Percentiles rank a stretch among this genome's conserved stretches.
Conservation (phyloP, 2,888 invertebrate species). For the Papilio demoleus region DNA sequence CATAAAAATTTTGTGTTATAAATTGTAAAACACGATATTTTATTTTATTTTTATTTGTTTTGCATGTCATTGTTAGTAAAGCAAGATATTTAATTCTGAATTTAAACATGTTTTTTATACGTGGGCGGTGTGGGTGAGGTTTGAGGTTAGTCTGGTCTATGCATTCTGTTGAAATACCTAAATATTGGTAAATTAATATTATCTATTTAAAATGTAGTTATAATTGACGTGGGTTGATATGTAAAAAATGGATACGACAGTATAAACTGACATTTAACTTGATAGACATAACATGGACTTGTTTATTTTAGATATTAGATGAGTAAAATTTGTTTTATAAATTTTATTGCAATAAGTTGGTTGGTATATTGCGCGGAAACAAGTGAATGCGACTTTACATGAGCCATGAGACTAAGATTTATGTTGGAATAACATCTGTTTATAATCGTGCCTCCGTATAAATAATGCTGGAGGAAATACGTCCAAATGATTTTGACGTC, state of each 20-base stretch:
- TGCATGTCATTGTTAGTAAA: background rate
- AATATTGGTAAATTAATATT: conserved; percentile 22
- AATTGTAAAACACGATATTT: background rate
- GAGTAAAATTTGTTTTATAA: background rate
- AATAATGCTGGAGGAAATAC: conserved; percentile 70
- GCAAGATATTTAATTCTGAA: background rate
- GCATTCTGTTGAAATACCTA: conserved; percentile 18
- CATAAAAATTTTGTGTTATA: background rate
- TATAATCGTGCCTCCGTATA: conserved; percentile 67
- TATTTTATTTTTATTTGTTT: too few relatives aligned
- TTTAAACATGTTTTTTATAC: conserved; percentile 18
- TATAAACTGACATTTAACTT: background rate
- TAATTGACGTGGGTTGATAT: conserved; percentile 26
- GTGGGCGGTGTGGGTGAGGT: conserved; percentile 32
- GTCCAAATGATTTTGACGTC: conserved; percentile 68
- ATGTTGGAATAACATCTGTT: conserved; percentile 74
- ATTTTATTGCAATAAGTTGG: conserved; percentile 1
- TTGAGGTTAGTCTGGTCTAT: conserved; percentile 3
- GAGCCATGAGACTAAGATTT: conserved; percentile 67
- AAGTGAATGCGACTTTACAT: conserved; percentile 45
- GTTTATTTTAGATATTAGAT: too few relatives aligned
- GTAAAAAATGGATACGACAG: conserved; percentile 8
- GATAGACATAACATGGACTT: too few relatives aligned
- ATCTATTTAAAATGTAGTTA: conserved; percentile 31
- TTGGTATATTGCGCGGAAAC: conserved; percentile 36